These are phyloP conservation scores for Octodon degus DNA, from an alignment of 2,113 vertebrate species.

Conservation along the genomic window DNA sequence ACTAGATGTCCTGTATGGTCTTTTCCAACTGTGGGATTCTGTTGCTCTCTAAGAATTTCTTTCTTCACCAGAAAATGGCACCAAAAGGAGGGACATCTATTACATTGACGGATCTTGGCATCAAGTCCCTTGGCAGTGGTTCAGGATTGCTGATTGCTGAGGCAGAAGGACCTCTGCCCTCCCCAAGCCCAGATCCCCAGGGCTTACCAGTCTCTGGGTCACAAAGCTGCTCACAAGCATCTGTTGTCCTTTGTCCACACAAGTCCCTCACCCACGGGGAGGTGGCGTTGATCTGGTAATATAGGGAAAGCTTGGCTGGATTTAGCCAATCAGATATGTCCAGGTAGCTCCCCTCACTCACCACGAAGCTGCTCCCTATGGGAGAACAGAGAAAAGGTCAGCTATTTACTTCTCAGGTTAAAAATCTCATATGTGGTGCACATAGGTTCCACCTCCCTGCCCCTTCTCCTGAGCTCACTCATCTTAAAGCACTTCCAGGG, in stretches of 20 bases:
- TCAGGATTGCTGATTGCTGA: not conserved
- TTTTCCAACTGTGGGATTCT: not conserved
- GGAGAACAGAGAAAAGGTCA: slow-evolving; percentile 60
- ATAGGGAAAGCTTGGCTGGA: slow-evolving; percentile 96
- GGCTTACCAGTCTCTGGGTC: slow-evolving; percentile 95
- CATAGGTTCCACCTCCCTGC: accelerated
- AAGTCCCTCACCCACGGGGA: slow-evolving; percentile 96
- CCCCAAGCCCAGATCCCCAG: not conserved
- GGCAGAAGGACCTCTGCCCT: not conserved
- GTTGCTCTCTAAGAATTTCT: not conserved
- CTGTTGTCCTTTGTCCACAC: slow-evolving; percentile 96
- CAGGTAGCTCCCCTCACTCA: slow-evolving; percentile 97
- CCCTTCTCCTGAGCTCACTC: not conserved
- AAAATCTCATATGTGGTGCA: not conserved
- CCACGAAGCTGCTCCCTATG: slow-evolving; percentile 97
- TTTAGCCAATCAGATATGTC: slow-evolving; percentile 99
- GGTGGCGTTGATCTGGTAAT: slow-evolving; percentile 96
- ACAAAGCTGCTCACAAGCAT: slow-evolving; percentile 97
- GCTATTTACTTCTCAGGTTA: slow-evolving; percentile 42
- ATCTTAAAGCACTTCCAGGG: not conserved
- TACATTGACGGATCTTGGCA: not conserved
- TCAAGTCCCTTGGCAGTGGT: not conserved
- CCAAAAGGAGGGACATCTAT: not conserved
- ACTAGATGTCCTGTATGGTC: not conserved
- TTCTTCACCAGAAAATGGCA: not conserved